Evolutionary conservation across 2,888 invertebrate species (phyloP).

Genomic region (Lithosia quadra): DNA sequence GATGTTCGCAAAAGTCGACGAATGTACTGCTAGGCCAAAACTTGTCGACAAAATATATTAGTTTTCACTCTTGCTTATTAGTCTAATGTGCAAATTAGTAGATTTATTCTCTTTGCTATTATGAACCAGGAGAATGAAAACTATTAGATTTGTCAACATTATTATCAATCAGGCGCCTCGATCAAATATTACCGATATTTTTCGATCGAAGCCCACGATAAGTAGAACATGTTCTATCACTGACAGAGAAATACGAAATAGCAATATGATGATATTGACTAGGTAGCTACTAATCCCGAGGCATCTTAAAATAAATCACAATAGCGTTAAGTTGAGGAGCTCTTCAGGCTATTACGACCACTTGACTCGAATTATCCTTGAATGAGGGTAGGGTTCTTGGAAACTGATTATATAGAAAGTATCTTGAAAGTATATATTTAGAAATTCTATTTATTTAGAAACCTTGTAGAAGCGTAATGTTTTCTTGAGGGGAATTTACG

Average conservation of each 20-base stretch:
- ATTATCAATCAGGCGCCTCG: too few species aligned
- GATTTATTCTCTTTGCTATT: too few species aligned
- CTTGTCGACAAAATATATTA: neutral
- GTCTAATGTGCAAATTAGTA: too few species aligned
- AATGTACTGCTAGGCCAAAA: too few species aligned
- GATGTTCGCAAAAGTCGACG: too few species aligned
- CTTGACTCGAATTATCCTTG: too few species aligned
- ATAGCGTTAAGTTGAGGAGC: neutral
- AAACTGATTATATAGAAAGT: neutral
- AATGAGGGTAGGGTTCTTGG: neutral
- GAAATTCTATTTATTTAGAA: neutral
- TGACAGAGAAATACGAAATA: neutral
- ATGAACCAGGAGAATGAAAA: too few species aligned
- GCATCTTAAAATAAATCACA: neutral
- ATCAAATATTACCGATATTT: too few species aligned
- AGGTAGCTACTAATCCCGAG: neutral
- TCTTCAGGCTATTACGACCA: neutral
- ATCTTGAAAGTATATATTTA: too few species aligned
- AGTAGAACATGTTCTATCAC: too few species aligned
- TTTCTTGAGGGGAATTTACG: conserved; percentile 25
- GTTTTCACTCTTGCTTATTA: neutral
- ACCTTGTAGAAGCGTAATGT: neutral
- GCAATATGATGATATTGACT: neutral
- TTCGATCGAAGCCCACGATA: too few species aligned
- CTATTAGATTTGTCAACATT: too few species aligned